Percentiles rank a stretch among this genome's conserved stretches.
phyloP scores from a whole-genome alignment of 1,140 invertebrate species.

The Drosophila grimshawi region DNA sequence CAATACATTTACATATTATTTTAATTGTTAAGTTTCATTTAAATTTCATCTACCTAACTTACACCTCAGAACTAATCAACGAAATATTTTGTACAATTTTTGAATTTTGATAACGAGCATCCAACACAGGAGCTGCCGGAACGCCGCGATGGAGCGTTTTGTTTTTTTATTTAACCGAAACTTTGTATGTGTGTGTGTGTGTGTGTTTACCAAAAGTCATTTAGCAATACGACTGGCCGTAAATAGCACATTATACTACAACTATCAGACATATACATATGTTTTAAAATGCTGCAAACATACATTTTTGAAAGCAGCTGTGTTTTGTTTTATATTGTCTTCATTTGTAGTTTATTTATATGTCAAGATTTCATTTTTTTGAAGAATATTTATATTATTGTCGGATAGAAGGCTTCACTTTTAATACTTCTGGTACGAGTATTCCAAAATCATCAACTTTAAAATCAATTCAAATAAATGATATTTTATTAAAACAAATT shows the following conservation, averaged over 20 bases:
- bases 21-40: slow-evolving; percentile 38
- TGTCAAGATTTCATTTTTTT: neutral
- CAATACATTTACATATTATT: slow-evolving; percentile 11
- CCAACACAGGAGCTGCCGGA: slow-evolving; percentile 60
- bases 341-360: slow-evolving; percentile 34
- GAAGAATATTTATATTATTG: neutral
- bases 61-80: slow-evolving; percentile 65
- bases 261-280: slow-evolving; percentile 26
- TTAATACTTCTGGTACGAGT: neutral
- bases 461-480: neutral
- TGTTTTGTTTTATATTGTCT: slow-evolving; percentile 11
- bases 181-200: slow-evolving; percentile 17
- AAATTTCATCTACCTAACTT: slow-evolving; percentile 28
- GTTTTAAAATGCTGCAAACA: slow-evolving; percentile 45
- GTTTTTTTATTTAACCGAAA: slow-evolving; percentile 32
- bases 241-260: slow-evolving; percentile 42
- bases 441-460: neutral
- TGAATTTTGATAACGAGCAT: slow-evolving; percentile 81
- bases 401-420: neutral
- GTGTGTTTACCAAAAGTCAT: slow-evolving; percentile 31
- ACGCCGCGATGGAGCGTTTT: slow-evolving; percentile 47
- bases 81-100: slow-evolving; percentile 76
- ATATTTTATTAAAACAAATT: too few relatives aligned
- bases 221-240: slow-evolving; percentile 21
- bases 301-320: slow-evolving; percentile 64